Evolutionary conservation across 2,113 vertebrate species (phyloP), one percentile per base, ranked within the genome.

Genomic region (Paracanthobrama guichenoti): DNA sequence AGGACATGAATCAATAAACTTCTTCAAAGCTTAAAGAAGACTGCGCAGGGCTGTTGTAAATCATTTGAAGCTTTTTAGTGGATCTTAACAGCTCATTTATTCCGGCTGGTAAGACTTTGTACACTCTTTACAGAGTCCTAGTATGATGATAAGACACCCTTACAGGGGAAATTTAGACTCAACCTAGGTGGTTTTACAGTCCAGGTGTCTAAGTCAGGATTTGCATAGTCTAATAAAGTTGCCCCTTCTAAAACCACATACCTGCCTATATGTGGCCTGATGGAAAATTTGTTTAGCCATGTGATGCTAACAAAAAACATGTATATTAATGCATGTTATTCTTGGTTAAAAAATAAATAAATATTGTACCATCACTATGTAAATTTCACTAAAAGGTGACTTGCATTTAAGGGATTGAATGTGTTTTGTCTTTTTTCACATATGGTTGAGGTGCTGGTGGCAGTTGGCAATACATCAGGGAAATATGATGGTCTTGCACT

Each of bases 381-480:
- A 35, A 59, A 22, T 76, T 44, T 81, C 18, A 81, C 79, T 81
- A 24, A 18, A 69, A 57, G 48, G 64, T 66, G 64, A 55, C 8
- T 82, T 42, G 26, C 46, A 35, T 53, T 13, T 50, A 57, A 71
- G 31, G 66, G 48, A 53, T 24, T 82, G 46, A 55, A 72, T 82
- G 64, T 53, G 55, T 79, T 18, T 39, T 35, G 31, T 35, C 5
- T 81, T 26, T 81, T 55, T 39, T 20, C 73, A 79, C 50, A 48
- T 22, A 67, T 69, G 66, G 79, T 71, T 71, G 80, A 66, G 64
- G 64, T 71, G 31, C 48, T 82, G 80, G 26, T 50, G 44, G 79
- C 60, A 80, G 79, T 82, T 69, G 80, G 80, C 80, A 82, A 82
- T 82, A 71, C 80, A 82, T 82, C 80, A 82, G 80, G 75, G 83